Conservation (phyloP, 2,888 invertebrate genomes). For the Myopa testacea region DNA sequence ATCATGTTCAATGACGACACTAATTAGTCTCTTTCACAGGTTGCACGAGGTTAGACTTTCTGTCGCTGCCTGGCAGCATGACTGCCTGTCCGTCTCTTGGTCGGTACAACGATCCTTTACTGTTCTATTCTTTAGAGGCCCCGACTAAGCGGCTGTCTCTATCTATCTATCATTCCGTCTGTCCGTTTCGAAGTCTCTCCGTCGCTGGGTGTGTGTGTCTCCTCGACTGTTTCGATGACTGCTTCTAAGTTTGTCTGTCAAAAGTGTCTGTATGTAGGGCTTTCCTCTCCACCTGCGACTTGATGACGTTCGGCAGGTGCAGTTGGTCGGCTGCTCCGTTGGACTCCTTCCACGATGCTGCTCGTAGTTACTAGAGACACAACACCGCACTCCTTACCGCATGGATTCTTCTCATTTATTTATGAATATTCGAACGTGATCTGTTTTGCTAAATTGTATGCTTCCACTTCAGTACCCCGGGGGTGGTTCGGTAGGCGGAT, state of each 20-base stretch:
- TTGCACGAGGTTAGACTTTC: conserved; percentile 8
- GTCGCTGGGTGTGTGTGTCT: no score
- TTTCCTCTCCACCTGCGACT: conserved; percentile 1
- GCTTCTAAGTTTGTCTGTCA: neutral
- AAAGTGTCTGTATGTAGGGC: conserved; percentile 26
- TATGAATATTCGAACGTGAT: conserved; percentile 37
- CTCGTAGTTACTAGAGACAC: neutral
- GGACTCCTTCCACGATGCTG: neutral
- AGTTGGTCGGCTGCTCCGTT: neutral
- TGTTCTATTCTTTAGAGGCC: neutral
- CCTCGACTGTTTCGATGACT: no score
- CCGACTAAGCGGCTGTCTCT: neutral
- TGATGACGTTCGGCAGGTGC: neutral
- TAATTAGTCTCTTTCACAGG: conserved; percentile 40
- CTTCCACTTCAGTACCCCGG: neutral
- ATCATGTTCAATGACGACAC: conserved; percentile 39
- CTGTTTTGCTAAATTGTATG: conserved; percentile 16
- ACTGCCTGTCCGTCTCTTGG: conserved; percentile 11
- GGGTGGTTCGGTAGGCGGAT: neutral
- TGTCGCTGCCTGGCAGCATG: neutral
- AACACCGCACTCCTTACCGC: neutral
- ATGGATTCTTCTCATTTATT: neutral
- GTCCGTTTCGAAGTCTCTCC: neutral
- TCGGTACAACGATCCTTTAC: neutral
- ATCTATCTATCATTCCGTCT: conserved; percentile 16